phyloP scores from a whole-genome alignment of 2,113 vertebrate species.

The Misgurnus anguillicaudatus region DNA sequence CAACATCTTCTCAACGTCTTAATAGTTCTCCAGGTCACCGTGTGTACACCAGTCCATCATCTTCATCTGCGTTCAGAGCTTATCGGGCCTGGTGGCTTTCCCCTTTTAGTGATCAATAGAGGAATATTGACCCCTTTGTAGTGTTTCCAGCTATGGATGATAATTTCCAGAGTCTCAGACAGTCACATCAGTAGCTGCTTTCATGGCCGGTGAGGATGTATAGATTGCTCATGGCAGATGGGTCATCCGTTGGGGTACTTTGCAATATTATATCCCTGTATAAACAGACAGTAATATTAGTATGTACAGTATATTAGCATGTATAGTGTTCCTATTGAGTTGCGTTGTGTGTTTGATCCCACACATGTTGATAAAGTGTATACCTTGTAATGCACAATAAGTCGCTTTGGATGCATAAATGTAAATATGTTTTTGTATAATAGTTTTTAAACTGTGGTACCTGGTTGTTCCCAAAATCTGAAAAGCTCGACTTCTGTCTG shows the following conservation, averaged over 20 bases:
- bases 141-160: conserved; percentile 1
- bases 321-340: too few relatives aligned
- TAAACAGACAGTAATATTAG: neutral
- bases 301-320: too few relatives aligned
- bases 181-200: conserved; percentile 71
- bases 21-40: neutral
- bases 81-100: neutral
- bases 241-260: conserved; percentile 76
- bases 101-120: neutral
- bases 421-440: too few relatives aligned
- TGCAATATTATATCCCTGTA: conserved; percentile 78
- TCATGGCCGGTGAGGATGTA: conserved; percentile 80
- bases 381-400: too few relatives aligned
- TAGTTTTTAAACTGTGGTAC: conserved; percentile 51
- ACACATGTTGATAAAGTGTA: too few relatives aligned
- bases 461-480: conserved; percentile 76
- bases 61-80: neutral
- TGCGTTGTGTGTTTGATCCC: too few relatives aligned
- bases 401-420: too few relatives aligned
- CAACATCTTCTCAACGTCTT: neutral
- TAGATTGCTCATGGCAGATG: conserved; percentile 73
- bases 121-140: neutral
- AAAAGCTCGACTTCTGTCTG: conserved; percentile 74
- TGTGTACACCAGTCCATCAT: neutral
- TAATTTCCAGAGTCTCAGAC: neutral